phyloP scores from a whole-genome alignment of 2,888 invertebrate genomes.

The Cryptosula pallasiana region DNA sequence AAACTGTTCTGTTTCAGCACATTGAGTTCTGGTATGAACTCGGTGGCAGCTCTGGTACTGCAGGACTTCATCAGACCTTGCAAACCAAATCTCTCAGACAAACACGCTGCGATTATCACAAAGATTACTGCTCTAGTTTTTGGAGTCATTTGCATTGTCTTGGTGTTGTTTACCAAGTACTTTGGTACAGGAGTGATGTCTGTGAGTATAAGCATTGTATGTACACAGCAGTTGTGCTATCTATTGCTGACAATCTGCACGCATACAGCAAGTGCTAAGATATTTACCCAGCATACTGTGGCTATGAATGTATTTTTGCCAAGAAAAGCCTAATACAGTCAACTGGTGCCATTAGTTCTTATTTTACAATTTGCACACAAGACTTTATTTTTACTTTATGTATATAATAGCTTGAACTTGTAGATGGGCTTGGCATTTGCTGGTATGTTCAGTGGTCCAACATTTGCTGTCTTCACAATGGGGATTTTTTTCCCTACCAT shows the following conservation, averaged over 20 bases:
- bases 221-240: too few species aligned
- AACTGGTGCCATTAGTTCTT: too few species aligned
- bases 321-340: too few species aligned
- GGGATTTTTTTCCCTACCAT: neutral
- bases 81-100: constrained; percentile 50
- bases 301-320: too few species aligned
- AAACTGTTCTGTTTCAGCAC: constrained; percentile 69
- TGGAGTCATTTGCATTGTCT: neutral
- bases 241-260: too few species aligned
- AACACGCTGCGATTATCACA: neutral
- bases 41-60: constrained; percentile 81
- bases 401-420: too few species aligned
- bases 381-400: too few species aligned
- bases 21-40: constrained; percentile 87
- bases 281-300: too few species aligned
- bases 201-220: neutral
- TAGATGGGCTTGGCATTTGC: neutral
- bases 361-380: too few species aligned
- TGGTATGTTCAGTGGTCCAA: neutral
- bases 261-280: too few species aligned
- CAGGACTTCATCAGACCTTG: constrained; percentile 75
- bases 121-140: neutral
- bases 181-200: neutral
- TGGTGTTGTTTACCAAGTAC: neutral
- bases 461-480: neutral